Percentiles rank a stretch among this genome's conserved stretches.
Evolutionary conservation across 2,113 vertebrate genomes (phyloP).

Genomic region (Mohoua ochrocephala): DNA sequence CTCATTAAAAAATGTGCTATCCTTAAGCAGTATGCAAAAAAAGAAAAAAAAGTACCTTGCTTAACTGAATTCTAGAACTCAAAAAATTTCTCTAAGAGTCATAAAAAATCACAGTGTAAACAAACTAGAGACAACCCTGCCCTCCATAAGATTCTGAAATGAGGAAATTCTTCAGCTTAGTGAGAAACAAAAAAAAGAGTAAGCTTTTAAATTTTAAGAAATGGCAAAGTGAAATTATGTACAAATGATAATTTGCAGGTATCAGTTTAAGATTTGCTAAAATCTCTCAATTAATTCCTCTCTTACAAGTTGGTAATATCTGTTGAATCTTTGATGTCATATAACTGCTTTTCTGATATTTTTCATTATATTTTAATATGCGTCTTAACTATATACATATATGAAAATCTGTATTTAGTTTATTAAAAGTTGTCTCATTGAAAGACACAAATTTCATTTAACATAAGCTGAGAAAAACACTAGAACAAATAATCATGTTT

Average conservation of each 20-base stretch:
- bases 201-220: not conserved
- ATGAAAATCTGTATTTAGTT: not conserved
- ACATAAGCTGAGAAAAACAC: not conserved
- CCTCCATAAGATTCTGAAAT: not conserved
- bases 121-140: not conserved
- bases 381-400: not conserved
- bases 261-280: not conserved
- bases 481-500: not conserved
- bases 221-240: not conserved
- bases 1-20: not conserved
- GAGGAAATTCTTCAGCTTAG: not conserved
- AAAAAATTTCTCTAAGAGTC: not conserved
- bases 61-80: not conserved
- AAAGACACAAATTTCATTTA: not conserved
- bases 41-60: not conserved
- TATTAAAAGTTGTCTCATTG: not conserved
- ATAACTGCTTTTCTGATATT: not conserved
- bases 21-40: not conserved
- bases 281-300: not conserved
- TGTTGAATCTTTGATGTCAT: not conserved
- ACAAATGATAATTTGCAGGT: not conserved
- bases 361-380: not conserved
- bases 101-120: not conserved
- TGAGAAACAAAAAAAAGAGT: not conserved
- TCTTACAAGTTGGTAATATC: not conserved